Percentiles rank a stretch among this genome's conserved stretches.
Evolutionary conservation across 2,888 invertebrate genomes (phyloP).

Genomic region (Piscicola geometra): DNA sequence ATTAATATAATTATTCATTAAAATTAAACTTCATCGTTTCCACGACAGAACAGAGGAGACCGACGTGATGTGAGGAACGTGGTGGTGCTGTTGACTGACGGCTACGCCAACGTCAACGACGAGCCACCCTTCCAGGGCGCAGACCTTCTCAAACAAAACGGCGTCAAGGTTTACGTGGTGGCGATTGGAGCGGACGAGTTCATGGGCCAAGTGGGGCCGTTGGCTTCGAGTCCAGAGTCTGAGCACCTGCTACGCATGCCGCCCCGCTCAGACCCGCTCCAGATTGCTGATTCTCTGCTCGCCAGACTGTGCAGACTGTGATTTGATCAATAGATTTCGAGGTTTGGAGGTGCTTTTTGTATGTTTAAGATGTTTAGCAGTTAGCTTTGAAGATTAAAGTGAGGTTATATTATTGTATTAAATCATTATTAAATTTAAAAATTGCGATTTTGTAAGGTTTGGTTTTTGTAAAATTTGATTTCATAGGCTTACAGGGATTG

Average conservation of each 20-base stretch:
- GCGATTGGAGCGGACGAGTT: constrained; percentile 21
- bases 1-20: too few species aligned
- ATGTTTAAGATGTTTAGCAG: too few species aligned
- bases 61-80: constrained; percentile 32
- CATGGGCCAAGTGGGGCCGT: constrained; percentile 9
- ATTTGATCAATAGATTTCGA: background rate
- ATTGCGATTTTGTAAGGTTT: too few species aligned
- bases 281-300: background rate
- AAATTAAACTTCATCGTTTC: too few species aligned
- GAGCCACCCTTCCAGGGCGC: constrained; percentile 11
- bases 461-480: too few species aligned
- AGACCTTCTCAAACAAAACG: constrained; percentile 17
- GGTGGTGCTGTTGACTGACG: constrained; percentile 35
- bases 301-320: background rate
- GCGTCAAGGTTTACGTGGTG: constrained; percentile 30
- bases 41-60: constrained; percentile 29
- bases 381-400: too few species aligned
- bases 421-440: too few species aligned
- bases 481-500: too few species aligned
- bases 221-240: constrained; percentile 31
- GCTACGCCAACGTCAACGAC: constrained; percentile 33
- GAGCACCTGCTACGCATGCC: background rate
- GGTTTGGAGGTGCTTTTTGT: background rate
- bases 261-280: background rate
- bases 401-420: too few species aligned